Percentiles rank a stretch among this genome's conserved stretches.
These are phyloP conservation scores for Malacoraja senta DNA, from an alignment of 2,797 vertebrate genomes.

Conservation along the genomic window DNA sequence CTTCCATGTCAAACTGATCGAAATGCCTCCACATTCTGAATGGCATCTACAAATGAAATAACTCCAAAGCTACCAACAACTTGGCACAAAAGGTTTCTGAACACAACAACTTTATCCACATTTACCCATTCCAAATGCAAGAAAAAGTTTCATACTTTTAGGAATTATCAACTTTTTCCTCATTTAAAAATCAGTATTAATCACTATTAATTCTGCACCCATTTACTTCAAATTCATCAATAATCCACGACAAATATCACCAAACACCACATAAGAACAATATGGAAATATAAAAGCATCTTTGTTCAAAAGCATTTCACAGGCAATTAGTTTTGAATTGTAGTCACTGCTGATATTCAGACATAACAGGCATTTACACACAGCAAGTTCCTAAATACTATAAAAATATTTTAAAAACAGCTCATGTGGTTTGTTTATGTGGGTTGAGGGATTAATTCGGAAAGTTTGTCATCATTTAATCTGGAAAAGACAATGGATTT, in stretches of 20 bases:
- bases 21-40: not conserved
- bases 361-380: not conserved
- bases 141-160: not conserved
- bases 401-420: not conserved
- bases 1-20: not conserved
- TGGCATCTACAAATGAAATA: not conserved
- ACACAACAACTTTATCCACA: not conserved
- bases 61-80: not conserved
- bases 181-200: not conserved
- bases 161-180: not conserved
- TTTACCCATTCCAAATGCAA: not conserved
- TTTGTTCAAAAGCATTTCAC: not conserved
- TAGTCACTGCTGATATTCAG: not conserved
- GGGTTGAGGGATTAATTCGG: not conserved
- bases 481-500: not conserved
- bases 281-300: not conserved
- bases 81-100: not conserved
- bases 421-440: not conserved
- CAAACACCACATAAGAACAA: not conserved
- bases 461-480: conserved; percentile 3
- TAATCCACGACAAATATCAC: not conserved
- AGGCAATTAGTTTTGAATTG: not conserved
- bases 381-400: not conserved
- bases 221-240: not conserved
- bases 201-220: not conserved